Base-by-base conservation (phyloP, 2,113 vertebrate genomes). In the Entelurus aequoreus region DNA sequence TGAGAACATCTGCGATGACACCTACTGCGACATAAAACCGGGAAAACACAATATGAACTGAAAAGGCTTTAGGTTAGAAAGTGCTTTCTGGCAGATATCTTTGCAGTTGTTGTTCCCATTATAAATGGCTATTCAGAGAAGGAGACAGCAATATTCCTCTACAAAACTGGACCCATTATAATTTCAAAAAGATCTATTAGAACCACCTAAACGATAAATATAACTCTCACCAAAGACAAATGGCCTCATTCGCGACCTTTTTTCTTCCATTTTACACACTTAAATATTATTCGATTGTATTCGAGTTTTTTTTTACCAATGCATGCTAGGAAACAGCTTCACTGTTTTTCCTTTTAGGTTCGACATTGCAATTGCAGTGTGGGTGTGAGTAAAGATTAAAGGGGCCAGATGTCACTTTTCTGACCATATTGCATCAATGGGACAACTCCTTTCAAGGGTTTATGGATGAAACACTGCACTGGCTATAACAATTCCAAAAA, bases 51-150 rank as follows among this genome's bases (percentile, higher is more conserved):
- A 54, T 70, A 50, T 54, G 61, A 54, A 52, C 74, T 66, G 74
- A 76, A 74, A 65, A 66, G 72, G 54, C 68, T 57, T 47, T 38
- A 69, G 11, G 62, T 69, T 74, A 69, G 63, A 69, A 28, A 70
- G 68, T 65, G 66, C 77, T 71, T 81, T 51, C 52, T 63, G 69
- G 69, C 70, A 78, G 71, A 78, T 73, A 60, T 73, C 66, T 71
- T 57, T 73, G 66, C 69, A 75, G 63, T 57, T 74, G 71, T 65
- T 78, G 70, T 66, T 72, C 48, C 44, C 63, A 60, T 74, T 65
- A 54, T 66, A 72, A 59, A 65, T 5, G 53, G 21, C 63, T 73
- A 62, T 66, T 82, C 73, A 72, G 79, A 52, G 80, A 64, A 67
- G 78, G 79, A 9, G 64, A 62, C 66, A 46, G 60, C 66, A 74